These are phyloP conservation scores for Galeopsomyia nigrocyanea DNA, from an alignment of 2,888 invertebrate genomes.

Conservation along the genomic window DNA sequence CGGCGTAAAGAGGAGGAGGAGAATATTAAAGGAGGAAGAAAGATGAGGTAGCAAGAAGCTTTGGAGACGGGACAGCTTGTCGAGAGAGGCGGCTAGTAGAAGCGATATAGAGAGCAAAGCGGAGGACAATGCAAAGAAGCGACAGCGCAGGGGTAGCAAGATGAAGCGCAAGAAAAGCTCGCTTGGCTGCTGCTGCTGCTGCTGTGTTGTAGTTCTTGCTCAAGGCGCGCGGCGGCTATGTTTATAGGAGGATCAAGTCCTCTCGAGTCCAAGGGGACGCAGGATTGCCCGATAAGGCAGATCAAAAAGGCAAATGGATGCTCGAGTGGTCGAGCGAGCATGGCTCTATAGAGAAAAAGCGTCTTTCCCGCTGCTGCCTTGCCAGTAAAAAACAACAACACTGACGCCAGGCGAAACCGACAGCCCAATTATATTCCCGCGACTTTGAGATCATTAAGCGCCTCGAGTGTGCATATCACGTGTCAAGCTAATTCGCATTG, in stretches of 20 bases:
- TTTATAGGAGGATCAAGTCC: conserved; percentile 45
- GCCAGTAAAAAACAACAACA: too few species aligned
- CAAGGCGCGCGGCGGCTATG: conserved; percentile 28
- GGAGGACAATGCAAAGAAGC: neutral
- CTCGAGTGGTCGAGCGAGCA: neutral
- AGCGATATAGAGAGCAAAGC: neutral
- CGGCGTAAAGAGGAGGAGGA: too few species aligned
- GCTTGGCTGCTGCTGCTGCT: too few species aligned
- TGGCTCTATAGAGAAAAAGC: too few species aligned
- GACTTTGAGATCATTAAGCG: conserved; percentile 6
- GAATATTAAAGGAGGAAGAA: neutral
- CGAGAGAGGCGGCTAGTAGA: conserved; percentile 15
- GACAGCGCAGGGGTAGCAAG: conserved; percentile 22
- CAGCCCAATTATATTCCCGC: conserved; percentile 21
- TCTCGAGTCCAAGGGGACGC: conserved; percentile 2
- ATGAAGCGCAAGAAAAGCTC: conserved; percentile 30
- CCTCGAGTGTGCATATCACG: conserved; percentile 47
- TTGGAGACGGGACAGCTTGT: too few species aligned
- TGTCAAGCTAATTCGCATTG: conserved; percentile 53
- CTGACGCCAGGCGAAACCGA: too few species aligned
- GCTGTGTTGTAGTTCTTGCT: too few species aligned
- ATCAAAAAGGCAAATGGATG: conserved; percentile 34
- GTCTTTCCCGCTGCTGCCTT: too few species aligned
- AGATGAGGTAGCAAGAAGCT: neutral
- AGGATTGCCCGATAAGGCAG: conserved; percentile 30